Evolutionary conservation across 2,113 vertebrate genomes (phyloP).

Genomic region (Rhinolophus sinicus): DNA sequence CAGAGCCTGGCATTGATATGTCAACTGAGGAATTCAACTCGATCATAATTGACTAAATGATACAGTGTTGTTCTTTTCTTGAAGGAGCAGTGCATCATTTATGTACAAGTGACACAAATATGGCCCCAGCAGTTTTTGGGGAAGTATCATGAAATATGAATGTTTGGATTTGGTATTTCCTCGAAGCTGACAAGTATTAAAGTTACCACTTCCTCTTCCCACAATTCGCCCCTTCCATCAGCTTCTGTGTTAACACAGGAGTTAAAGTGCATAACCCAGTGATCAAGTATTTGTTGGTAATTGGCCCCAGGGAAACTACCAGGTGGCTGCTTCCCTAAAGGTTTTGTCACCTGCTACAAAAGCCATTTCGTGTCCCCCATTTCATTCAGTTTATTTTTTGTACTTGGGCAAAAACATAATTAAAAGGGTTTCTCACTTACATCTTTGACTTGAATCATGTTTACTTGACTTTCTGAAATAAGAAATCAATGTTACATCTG

Average conservation of each 20-base stretch:
- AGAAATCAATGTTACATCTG: constrained; percentile 36
- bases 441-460: constrained; percentile 20
- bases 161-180: constrained; percentile 7
- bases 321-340: neutral
- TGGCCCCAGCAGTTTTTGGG: neutral
- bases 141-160: neutral
- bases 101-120: neutral
- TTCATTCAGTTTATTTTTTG: constrained; percentile 17
- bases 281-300: neutral
- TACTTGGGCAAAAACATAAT: constrained; percentile 13
- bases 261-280: neutral
- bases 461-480: constrained; percentile 39
- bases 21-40: neutral
- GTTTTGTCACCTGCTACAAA: neutral
- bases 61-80: neutral
- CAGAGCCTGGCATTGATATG: neutral
- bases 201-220: no score
- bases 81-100: neutral
- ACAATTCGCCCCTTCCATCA: neutral
- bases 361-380: neutral
- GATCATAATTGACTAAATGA: neutral
- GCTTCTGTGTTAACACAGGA: neutral
- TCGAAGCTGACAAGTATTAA: neutral
- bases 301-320: neutral
- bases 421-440: constrained; percentile 18